Conservation (phyloP, 2,888 invertebrate species). For the Drosophila ezoana region DNA sequence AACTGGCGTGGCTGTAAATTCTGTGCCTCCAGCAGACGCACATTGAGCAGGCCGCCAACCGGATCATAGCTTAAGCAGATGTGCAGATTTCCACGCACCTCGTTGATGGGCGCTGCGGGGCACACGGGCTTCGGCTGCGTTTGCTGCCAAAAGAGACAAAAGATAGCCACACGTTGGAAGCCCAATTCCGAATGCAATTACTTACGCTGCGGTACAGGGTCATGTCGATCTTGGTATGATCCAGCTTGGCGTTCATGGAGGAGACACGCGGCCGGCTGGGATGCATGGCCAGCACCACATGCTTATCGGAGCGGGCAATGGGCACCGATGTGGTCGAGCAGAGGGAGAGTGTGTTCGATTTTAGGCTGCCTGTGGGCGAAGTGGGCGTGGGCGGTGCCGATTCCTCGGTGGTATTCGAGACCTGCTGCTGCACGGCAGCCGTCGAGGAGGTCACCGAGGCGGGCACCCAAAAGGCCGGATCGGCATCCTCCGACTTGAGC, state of each 20-base stretch:
- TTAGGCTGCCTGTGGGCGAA: conserved; percentile 85
- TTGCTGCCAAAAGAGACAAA: conserved; percentile 54
- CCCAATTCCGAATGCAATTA: not conserved
- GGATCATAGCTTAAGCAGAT: conserved; percentile 88
- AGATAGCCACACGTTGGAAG: not conserved
- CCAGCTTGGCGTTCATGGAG: conserved; percentile 88
- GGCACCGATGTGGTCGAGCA: conserved; percentile 83
- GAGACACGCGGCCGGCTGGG: conserved; percentile 85
- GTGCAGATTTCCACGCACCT: conserved; percentile 88
- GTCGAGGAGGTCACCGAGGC: conserved; percentile 66
- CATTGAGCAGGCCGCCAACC: conserved; percentile 88
- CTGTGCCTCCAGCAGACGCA: conserved; percentile 88
- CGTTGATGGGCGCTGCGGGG: conserved; percentile 82
- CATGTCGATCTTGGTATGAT: conserved; percentile 88
- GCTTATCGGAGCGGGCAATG: conserved; percentile 86
- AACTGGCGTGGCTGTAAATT: conserved; percentile 87
- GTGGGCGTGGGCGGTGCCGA: conserved; percentile 85
- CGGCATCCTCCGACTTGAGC: conserved; percentile 81
- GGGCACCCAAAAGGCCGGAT: conserved; percentile 86
- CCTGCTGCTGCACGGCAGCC: conserved; percentile 76
- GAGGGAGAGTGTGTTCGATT: conserved; percentile 84
- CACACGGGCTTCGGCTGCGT: conserved; percentile 82
- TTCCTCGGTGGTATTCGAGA: conserved; percentile 81
- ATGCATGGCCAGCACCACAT: conserved; percentile 86
- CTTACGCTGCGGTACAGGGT: conserved; percentile 86